phyloP scores from a whole-genome alignment of 1,140 invertebrate genomes.

The Protaetia brevitarsis region DNA sequence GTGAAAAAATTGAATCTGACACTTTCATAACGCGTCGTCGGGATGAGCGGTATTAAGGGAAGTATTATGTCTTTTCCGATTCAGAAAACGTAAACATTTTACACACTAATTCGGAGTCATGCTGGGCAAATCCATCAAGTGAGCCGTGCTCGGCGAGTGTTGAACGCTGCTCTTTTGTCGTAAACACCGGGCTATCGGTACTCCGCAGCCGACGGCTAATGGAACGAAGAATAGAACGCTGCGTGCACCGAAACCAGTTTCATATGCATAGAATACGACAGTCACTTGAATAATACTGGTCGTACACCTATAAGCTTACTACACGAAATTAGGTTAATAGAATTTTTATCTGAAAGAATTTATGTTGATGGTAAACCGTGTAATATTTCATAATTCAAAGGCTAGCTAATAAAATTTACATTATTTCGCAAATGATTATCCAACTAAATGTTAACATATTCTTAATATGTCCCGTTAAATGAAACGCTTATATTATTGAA shows the following conservation, averaged over 20 bases:
- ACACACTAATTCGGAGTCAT: conserved; percentile 1
- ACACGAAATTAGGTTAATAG: no score
- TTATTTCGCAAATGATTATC: no score
- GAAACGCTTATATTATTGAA: no score
- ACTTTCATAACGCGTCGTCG: not conserved
- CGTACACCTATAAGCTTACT: no score
- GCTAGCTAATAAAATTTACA: no score
- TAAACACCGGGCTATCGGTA: not conserved
- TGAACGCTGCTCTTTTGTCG: conserved; percentile 9
- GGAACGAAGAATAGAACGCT: not conserved
- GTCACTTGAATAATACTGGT: no score
- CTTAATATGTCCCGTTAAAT: no score
- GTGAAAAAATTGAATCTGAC: conserved; percentile 2
- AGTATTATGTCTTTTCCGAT: conserved; percentile 10
- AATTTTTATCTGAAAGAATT: no score
- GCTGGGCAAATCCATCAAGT: conserved; percentile 15
- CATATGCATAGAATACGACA: not conserved
- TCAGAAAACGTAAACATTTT: conserved; percentile 18
- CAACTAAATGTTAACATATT: no score
- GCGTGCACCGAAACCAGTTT: not conserved
- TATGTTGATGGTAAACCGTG: no score
- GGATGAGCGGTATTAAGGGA: conserved; percentile 1
- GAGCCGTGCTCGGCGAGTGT: not conserved
- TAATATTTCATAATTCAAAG: no score
- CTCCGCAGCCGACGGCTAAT: conserved; percentile 1